phyloP scores from a whole-genome alignment of 2,888 invertebrate species.

The Drosophila putrida region DNA sequence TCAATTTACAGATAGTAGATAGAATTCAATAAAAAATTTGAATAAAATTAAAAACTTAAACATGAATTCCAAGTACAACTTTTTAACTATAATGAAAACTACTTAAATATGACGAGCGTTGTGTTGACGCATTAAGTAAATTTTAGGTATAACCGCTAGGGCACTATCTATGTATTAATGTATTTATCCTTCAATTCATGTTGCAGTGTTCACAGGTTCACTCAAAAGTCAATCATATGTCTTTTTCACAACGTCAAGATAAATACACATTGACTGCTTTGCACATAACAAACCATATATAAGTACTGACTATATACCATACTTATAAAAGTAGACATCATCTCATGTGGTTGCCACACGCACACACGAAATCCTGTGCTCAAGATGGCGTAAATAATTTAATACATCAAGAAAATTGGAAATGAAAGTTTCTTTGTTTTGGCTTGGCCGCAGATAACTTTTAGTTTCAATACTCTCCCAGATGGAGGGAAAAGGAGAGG shows the following conservation, averaged over 20 bases:
- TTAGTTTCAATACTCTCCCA: slow-evolving; percentile 70
- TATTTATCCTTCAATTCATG: not conserved
- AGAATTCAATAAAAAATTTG: too few relatives aligned
- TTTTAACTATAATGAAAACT: too few relatives aligned
- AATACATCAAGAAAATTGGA: slow-evolving; percentile 83
- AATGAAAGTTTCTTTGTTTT: slow-evolving; percentile 83
- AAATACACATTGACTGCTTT: slow-evolving; percentile 4
- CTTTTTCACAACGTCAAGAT: slow-evolving; percentile 9
- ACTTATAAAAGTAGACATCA: slow-evolving; percentile 21
- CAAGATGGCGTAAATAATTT: slow-evolving; percentile 84
- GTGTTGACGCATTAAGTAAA: too few relatives aligned
- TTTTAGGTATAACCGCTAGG: too few relatives aligned
- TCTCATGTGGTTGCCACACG: slow-evolving; percentile 40
- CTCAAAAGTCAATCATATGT: slow-evolving; percentile 14
- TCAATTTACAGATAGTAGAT: too few relatives aligned
- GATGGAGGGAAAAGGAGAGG: not conserved
- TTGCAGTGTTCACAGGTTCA: not conserved
- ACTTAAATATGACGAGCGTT: too few relatives aligned
- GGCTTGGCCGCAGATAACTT: slow-evolving; percentile 77
- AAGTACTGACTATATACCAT: slow-evolving; percentile 16
- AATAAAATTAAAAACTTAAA: too few relatives aligned
- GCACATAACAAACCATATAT: slow-evolving; percentile 3
- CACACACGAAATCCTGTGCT: slow-evolving; percentile 71
- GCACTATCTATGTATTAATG: too few relatives aligned
- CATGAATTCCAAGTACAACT: too few relatives aligned